Conservation (phyloP, 1,140 invertebrate genomes). For the Drosophila busckii region DNA sequence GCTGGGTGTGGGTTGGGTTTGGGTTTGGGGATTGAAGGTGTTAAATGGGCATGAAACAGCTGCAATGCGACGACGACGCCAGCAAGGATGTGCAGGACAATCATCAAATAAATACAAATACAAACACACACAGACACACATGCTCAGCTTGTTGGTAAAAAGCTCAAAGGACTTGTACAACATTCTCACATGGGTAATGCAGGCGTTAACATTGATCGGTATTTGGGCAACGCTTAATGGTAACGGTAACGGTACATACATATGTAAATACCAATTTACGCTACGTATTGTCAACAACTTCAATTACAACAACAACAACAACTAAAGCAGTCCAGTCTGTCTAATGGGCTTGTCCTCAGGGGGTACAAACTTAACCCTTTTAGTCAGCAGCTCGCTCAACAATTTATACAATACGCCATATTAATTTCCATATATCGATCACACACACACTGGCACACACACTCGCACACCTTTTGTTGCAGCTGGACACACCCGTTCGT, state of each 20-base stretch:
- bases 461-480: slow-evolving; percentile 2
- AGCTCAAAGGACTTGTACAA: slow-evolving; percentile 63
- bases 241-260: slow-evolving; percentile 33
- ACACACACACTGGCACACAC: slow-evolving; percentile 2
- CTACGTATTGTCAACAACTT: slow-evolving; percentile 66
- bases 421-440: slow-evolving; percentile 67
- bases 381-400: slow-evolving; percentile 11
- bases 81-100: slow-evolving; percentile 52
- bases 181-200: slow-evolving; percentile 61
- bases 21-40: slow-evolving; percentile 60
- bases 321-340: too few species aligned
- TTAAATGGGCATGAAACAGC: slow-evolving; percentile 76
- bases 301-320: slow-evolving; percentile 53
- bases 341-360: slow-evolving; percentile 13
- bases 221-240: too few species aligned
- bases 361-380: slow-evolving; percentile 40
- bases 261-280: slow-evolving; percentile 76
- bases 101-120: slow-evolving; percentile 65
- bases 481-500: slow-evolving; percentile 31
- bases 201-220: slow-evolving; percentile 47
- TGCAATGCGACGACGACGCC: slow-evolving; percentile 61
- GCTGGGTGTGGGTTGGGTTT: not conserved
- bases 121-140: slow-evolving; percentile 15
- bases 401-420: slow-evolving; percentile 45
- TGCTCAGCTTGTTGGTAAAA: slow-evolving; percentile 24